phyloP scores from a whole-genome alignment of 2,797 vertebrate species.

The Pygocentrus nattereri region DNA sequence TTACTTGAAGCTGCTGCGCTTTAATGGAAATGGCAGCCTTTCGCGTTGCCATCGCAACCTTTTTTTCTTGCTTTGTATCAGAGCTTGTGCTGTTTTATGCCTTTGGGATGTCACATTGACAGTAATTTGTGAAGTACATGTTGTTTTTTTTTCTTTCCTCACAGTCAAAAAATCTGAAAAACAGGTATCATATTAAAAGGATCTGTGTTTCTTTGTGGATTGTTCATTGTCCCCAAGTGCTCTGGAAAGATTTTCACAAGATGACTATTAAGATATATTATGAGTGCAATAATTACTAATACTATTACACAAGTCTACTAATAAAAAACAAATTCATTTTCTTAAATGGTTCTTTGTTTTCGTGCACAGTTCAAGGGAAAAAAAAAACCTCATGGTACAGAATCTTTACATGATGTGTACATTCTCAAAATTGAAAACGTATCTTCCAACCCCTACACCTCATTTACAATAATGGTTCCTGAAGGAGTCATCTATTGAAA shows the following conservation, averaged over 20 bases:
- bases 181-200: background rate
- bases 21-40: slow-evolving; percentile 26
- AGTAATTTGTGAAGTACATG: background rate
- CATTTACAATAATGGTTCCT: background rate
- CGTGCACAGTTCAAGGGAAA: too few relatives aligned
- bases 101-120: background rate
- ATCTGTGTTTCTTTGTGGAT: background rate
- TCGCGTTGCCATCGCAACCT: slow-evolving; percentile 4
- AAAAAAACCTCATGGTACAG: too few relatives aligned
- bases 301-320: too few relatives aligned
- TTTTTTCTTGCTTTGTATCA: background rate
- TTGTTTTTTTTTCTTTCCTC: background rate
- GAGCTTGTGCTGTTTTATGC: background rate
- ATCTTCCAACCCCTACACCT: too few relatives aligned
- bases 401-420: too few relatives aligned
- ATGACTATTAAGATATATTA: background rate
- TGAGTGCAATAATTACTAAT: too few relatives aligned
- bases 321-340: too few relatives aligned
- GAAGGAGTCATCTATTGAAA: too few relatives aligned
- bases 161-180: background rate
- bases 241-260: background rate
- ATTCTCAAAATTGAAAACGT: too few relatives aligned
- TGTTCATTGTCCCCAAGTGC: background rate
- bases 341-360: too few relatives aligned
- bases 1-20: slow-evolving; percentile 58